A percentile compares a stretch with the other conserved stretches of the same genome.
Evolutionary conservation across 2,797 vertebrate species (phyloP).

Genomic region (Chelonia mydas): DNA sequence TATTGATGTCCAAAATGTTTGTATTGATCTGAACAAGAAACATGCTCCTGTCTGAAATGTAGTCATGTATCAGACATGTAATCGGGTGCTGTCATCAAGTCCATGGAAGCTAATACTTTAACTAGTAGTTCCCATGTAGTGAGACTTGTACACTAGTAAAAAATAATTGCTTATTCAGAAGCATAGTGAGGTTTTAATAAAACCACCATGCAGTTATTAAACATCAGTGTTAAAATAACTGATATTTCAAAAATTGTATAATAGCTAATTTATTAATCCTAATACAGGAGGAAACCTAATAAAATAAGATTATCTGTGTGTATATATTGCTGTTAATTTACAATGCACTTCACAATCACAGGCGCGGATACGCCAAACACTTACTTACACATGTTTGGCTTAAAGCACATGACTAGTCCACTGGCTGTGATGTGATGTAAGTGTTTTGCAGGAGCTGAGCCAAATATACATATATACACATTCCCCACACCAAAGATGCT

Average conservation of each 20-base stretch:
- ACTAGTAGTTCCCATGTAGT: not conserved
- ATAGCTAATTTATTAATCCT: not conserved
- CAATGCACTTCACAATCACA: not conserved
- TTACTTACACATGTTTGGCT: not conserved
- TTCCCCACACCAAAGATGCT: not conserved
- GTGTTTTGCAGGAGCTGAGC: not conserved
- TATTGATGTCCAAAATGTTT: not conserved
- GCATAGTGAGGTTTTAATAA: not conserved
- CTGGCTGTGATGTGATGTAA: not conserved
- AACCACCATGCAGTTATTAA: conserved; percentile 12
- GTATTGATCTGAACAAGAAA: not conserved
- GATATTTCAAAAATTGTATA: not conserved
- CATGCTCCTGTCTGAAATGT: not conserved
- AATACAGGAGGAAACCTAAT: not conserved
- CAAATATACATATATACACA: not conserved
- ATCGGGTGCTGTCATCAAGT: not conserved
- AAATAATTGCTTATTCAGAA: conserved; percentile 24
- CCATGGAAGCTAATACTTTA: not conserved
- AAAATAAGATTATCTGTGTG: not conserved
- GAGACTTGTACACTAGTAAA: not conserved
- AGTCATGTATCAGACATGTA: not conserved
- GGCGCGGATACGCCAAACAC: not conserved
- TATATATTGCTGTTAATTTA: not conserved
- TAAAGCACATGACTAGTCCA: not conserved
- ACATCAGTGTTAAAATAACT: not conserved